Base-by-base conservation (phyloP, 2,113 vertebrate species). In the Alligator mississippiensis region DNA sequence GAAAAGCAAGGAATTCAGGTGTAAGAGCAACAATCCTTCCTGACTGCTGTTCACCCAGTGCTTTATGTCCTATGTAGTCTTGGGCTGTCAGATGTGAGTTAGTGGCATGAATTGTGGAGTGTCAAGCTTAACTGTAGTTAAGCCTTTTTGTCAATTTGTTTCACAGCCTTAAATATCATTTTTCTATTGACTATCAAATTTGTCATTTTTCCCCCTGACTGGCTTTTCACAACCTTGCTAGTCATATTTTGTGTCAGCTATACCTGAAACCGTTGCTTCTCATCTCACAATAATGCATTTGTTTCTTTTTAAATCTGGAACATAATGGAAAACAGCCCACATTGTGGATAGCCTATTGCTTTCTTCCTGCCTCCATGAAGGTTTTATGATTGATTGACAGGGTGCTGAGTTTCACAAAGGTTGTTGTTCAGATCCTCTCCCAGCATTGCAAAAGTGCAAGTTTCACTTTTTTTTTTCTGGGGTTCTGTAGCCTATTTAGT, bases 71-170 rank as follows among this genome's bases (percentile, higher is more conserved):
- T 88, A 11, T 85, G 75, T 90, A 86, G 80, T 86, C 9, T 7
- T 11, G 2, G 86, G 4, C 60, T 92, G 79, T 95, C 79, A 96
- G 54, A 77, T 63, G 2, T 63, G 77, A 80, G 54, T 90, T 93
- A 18, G 82, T 88, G 72, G 84, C n/a, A 81, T 92, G 90, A 2
- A 0, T 92, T 82, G 66, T 0, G 57, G 66, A 84, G 70, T 38
- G 62, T 90, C 90, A 90, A 13, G 57, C 63, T 91, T 93, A 87
- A 38, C 57, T 77, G 34, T 88, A 90, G 86, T 78, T 89, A 88
- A 82, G 34, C 30, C 72, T 25, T 57, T 95, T 93, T 92, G 78
- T 82, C 63, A 77, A 72, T 92, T 75, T 82, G 30, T 91, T 95
- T 90, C 74, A 62, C 66, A 81, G 61, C 81, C 64, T 25, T 72